Base-by-base conservation (phyloP, 30 jellyfish, hydroid and myxozoan species). In the Aurelia aurita region DNA sequence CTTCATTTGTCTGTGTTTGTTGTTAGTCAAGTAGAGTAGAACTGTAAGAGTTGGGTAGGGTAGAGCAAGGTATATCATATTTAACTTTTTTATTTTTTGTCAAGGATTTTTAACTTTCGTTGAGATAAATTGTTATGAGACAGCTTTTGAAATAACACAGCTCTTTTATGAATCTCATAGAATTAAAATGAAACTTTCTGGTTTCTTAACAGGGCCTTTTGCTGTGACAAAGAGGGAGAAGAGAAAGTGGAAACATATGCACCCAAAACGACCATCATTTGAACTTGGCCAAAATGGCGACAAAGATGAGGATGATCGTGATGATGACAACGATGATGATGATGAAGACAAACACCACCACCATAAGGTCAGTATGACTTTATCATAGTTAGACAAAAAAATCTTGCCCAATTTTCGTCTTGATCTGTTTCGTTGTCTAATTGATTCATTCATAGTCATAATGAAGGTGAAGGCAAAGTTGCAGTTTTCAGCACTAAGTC, bases 201-300 rank as follows among this genome's bases (percentile, higher is more conserved):
- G n/a, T 26, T n/a, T 64, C 29, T 7, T 64, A 44, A 61, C 39
- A 55, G 79, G 39, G 2, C 93, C 93, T 21, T 83, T 83, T 77
- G 28, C 62, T 58, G 78, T 74, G 26, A 43, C 83, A 19, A 69
- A 55, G 28, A 43, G 61, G 8, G 77, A 71, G 49, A 83, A 69
- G 93, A 71, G 53, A 43, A 83, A 74, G 49, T 83, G 93, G 93
- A 83, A 63, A 35, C 79, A 71, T 18, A 54, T 11, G 47, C 93
- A 69, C 19, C 35, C 22, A 21, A 69, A 60, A 44, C 81, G 80
- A 59, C 93, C 93, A 69, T 23, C 20, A 5, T 70, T 29, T 70
- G 87, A 83, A 25, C 6, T 72, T 66, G 93, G 87, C 19, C 57
- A 29, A 21, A 83, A 83, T 77, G 58, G 26, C 23, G 70, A 71